A percentile compares a stretch with the other conserved stretches of the same genome.
Conservation (phyloP, 2,797 vertebrate species). For the Eremophila alpestris region DNA sequence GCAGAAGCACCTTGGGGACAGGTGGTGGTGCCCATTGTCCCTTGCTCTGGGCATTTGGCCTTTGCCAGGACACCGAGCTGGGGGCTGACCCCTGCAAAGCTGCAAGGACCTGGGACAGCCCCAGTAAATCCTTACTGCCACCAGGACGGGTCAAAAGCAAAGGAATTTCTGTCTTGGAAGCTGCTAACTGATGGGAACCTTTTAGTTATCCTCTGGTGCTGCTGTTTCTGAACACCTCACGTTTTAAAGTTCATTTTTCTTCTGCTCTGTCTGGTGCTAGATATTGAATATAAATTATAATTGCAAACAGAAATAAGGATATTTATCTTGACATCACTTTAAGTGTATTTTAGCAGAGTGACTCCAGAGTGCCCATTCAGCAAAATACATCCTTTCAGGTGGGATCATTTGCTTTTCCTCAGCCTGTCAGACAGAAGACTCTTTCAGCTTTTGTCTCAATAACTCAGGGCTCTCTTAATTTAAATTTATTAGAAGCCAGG, state of each 20-base stretch:
- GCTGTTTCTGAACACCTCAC: not conserved
- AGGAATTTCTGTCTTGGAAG: not conserved
- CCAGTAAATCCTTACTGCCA: not conserved
- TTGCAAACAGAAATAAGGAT: not conserved
- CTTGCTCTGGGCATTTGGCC: not conserved
- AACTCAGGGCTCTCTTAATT: not conserved
- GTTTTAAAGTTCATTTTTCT: not conserved
- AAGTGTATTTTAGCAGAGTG: not conserved
- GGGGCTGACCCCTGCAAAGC: not conserved
- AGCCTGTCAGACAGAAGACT: not conserved
- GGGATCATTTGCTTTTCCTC: not conserved
- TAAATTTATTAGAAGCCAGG: constrained; percentile 31
- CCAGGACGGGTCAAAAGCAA: not conserved
- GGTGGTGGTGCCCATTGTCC: not conserved
- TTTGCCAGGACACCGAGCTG: not conserved
- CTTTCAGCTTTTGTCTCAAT: constrained; percentile 8
- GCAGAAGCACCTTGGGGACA: not conserved
- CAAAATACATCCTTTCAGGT: not conserved
- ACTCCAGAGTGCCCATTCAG: not conserved
- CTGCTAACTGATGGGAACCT: not conserved
- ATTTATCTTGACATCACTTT: not conserved
- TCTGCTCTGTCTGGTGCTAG: not conserved
- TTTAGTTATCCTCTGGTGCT: not conserved
- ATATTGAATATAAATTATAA: not conserved
- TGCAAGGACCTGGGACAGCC: not conserved